Evolutionary conservation across 1,140 invertebrate species (phyloP).

Genomic region (Zaprionus kolodkinae): DNA sequence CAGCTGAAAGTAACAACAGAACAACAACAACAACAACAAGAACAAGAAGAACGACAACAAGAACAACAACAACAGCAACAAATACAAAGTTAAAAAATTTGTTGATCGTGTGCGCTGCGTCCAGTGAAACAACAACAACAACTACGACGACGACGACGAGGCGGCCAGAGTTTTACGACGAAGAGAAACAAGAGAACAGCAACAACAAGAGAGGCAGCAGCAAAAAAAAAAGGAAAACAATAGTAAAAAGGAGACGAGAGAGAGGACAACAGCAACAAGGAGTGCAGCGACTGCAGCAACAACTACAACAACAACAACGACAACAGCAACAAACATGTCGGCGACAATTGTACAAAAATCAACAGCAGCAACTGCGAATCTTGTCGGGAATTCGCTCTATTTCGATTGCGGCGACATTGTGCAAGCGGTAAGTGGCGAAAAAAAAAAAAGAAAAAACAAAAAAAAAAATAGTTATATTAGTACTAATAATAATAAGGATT

Average conservation of each 20-base stretch:
- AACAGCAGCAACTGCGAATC: slow-evolving; percentile 33
- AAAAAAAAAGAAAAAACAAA: slow-evolving; percentile 18
- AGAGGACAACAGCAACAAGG: slow-evolving; percentile 13
- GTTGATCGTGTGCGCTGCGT: slow-evolving; percentile 31
- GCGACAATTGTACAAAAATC: slow-evolving; percentile 69
- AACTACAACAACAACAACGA: slow-evolving; percentile 10
- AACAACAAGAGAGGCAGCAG: neutral
- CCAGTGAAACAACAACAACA: slow-evolving; percentile 28
- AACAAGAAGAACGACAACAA: slow-evolving; percentile 10
- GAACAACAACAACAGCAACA: slow-evolving; percentile 15
- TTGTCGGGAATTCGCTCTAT: slow-evolving; percentile 58
- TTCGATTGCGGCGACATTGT: slow-evolving; percentile 65
- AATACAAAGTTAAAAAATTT: slow-evolving; percentile 42
- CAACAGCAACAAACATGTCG: slow-evolving; percentile 52
- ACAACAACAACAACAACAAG: slow-evolving; percentile 5
- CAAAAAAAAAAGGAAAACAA: neutral
- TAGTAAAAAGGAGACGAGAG: neutral
- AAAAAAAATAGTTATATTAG: neutral
- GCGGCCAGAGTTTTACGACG: neutral
- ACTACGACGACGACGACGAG: slow-evolving; percentile 2
- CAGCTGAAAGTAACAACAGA: slow-evolving; percentile 23
- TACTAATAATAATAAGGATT: neutral
- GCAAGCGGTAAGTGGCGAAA: slow-evolving; percentile 60
- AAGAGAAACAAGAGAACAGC: slow-evolving; percentile 14
- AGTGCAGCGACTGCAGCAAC: neutral